phyloP scores from a whole-genome alignment of 2,888 invertebrate genomes.

The Eupithecia exiguata region DNA sequence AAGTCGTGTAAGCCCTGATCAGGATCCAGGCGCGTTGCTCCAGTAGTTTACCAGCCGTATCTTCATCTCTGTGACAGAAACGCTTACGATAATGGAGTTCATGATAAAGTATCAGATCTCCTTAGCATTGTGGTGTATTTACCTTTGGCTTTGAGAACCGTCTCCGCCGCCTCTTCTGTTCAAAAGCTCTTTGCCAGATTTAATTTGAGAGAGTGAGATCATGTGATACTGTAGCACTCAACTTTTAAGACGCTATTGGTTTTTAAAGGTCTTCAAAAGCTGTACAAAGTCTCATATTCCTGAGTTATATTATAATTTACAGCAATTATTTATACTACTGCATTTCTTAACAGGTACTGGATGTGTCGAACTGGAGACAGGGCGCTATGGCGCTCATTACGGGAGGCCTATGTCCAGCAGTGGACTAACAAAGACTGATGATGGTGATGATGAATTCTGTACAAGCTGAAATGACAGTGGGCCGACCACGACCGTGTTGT shows the following conservation, averaged over 20 bases:
- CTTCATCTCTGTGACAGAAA: conserved; percentile 10
- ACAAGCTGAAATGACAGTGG: too few species aligned
- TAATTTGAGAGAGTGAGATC: conserved; percentile 7
- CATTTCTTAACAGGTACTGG: too few species aligned
- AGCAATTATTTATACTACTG: too few species aligned
- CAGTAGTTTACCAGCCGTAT: not conserved
- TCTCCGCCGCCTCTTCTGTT: conserved; percentile 1
- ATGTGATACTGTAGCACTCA: not conserved
- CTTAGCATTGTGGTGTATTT: conserved; percentile 26
- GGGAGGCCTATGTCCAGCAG: too few species aligned
- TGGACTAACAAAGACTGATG: too few species aligned
- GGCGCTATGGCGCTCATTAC: too few species aligned
- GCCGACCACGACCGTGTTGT: too few species aligned
- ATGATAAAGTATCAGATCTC: conserved; percentile 44
- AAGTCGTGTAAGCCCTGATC: not conserved
- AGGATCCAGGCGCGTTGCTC: not conserved
- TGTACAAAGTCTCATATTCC: too few species aligned
- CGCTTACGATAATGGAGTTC: conserved; percentile 38
- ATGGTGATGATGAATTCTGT: too few species aligned
- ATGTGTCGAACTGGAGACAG: too few species aligned
- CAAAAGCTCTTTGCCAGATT: conserved; percentile 13
- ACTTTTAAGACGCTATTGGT: not conserved
- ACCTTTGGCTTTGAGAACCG: conserved; percentile 25
- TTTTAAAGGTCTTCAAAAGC: not conserved
- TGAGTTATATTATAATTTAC: too few species aligned